Evolutionary conservation across 2,888 invertebrate genomes (phyloP).

Genomic region (Synanthedon formicaeformis): DNA sequence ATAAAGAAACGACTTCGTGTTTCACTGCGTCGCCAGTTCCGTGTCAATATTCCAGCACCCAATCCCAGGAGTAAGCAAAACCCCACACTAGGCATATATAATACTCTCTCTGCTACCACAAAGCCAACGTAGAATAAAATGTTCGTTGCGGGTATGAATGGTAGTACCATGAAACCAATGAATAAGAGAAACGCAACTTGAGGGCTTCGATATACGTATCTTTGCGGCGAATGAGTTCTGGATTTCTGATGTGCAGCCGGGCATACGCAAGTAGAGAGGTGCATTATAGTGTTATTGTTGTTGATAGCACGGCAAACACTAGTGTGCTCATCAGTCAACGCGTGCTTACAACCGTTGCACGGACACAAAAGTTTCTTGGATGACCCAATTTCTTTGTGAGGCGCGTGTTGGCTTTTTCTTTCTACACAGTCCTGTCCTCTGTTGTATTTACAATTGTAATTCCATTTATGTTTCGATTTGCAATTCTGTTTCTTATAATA

Average conservation of each 20-base stretch:
- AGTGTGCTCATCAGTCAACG: constrained; percentile 76
- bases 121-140: constrained; percentile 98
- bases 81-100: constrained; percentile 96
- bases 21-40: constrained; percentile 54
- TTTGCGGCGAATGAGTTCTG: constrained; percentile 33
- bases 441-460: constrained; percentile 49
- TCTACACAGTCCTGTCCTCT: constrained; percentile 52
- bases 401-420: constrained; percentile 46
- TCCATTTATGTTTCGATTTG: constrained; percentile 57
- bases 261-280: constrained; percentile 61
- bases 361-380: constrained; percentile 57
- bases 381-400: constrained; percentile 46
- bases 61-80: constrained; percentile 89
- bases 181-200: constrained; percentile 70
- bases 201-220: constrained; percentile 45
- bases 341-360: constrained; percentile 78
- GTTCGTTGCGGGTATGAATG: constrained; percentile 96
- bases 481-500: constrained; percentile 52
- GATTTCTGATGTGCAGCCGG: constrained; percentile 33
- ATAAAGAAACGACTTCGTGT: constrained; percentile 48
- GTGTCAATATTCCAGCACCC: constrained; percentile 69
- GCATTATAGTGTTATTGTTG: constrained; percentile 76
- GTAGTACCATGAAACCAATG: constrained; percentile 84
- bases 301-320: constrained; percentile 77
- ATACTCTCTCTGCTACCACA: constrained; percentile 95